Evolutionary conservation across 2,888 invertebrate species (phyloP).

Genomic region (Melanophora roralis): DNA sequence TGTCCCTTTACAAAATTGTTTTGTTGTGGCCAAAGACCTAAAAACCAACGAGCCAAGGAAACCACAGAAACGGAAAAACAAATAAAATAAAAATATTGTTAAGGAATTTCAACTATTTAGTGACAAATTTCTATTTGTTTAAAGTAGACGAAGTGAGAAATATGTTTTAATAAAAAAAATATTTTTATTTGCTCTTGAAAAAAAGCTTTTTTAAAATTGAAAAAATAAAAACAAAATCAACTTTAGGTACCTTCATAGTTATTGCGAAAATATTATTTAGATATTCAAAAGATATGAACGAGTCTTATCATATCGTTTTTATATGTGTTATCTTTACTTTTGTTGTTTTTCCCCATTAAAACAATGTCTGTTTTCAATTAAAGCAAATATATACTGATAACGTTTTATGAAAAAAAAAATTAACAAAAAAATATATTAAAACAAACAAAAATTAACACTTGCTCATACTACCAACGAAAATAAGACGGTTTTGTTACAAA

Average conservation of each 20-base stretch:
- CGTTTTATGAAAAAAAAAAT: slow-evolving; percentile 12
- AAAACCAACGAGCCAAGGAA: slow-evolving; percentile 6
- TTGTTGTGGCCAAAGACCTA: slow-evolving; percentile 40
- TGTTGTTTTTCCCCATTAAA: background rate
- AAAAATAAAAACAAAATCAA: slow-evolving; percentile 14
- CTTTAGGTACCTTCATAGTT: too few relatives aligned
- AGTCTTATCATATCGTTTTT: slow-evolving; percentile 56
- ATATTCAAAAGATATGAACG: background rate
- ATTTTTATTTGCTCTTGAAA: slow-evolving; percentile 6
- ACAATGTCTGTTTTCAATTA: slow-evolving; percentile 26
- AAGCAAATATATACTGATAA: slow-evolving; percentile 46
- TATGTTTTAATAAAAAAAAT: background rate
- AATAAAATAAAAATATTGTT: background rate
- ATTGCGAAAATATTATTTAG: slow-evolving; percentile 52
- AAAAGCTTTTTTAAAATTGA: slow-evolving; percentile 39
- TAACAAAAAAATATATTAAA: background rate
- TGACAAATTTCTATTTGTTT: background rate
- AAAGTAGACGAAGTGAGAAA: slow-evolving; percentile 4
- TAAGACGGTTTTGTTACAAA: slow-evolving; percentile 32
- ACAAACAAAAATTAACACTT: slow-evolving; percentile 41
- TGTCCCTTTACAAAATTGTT: background rate
- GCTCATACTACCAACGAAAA: slow-evolving; percentile 34
- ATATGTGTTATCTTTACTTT: slow-evolving; percentile 44
- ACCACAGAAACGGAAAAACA: background rate
- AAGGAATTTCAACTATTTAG: background rate